Evolutionary conservation across 1,140 invertebrate genomes (phyloP), one percentile per base, ranked within the genome.

Genomic region (Meloidogyne hapla): DNA sequence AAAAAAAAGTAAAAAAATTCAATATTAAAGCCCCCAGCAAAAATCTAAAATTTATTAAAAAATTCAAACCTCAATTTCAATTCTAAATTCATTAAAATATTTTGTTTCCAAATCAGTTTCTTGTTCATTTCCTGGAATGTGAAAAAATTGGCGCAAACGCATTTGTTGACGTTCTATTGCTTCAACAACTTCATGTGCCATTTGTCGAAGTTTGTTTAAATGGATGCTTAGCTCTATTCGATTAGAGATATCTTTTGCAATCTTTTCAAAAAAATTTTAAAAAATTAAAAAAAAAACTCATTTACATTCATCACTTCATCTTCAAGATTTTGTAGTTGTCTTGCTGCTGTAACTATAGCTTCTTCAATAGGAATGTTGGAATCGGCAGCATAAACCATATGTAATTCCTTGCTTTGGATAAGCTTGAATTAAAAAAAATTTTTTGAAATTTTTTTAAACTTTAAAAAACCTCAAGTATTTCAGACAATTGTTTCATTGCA

Each of bases 401-500:
- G 63, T 56, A 77, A 48, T 15, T 56, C 56, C 18, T 77, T 66
- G 18, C 23, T 67, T 38, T 78, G 23, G 25, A 77, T 77, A 23
- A 66, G 33, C 76, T 77, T 28, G 26, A 77, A 77, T 33, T 38
- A 10, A 8, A 33, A 75, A 26, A 10, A 18, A n/a, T n/a, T n/a
- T n/a, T n/a, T n/a, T n/a, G n/a, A n/a, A n/a, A n/a, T n/a, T n/a
- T n/a, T n/a, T n/a, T n/a, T n/a, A n/a, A n/a, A n/a, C n/a, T n/a
- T n/a, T n/a, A n/a, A n/a, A n/a, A n/a, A n/a, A 76, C 76, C 75
- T 76, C 40, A 5, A 77, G n/a, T 23, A 77, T 78, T 68, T 77
- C 76, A 10, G 21, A 33, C 15, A 78, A 62, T 69, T 76, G 63
- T 18, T 77, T 77, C 72, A 77, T 75, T 26, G 75, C 74, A 45